A percentile compares a stretch with the other conserved stretches of the same genome.
phyloP scores from a whole-genome alignment of 2,888 invertebrate genomes.

The Crepidodera aurea region DNA sequence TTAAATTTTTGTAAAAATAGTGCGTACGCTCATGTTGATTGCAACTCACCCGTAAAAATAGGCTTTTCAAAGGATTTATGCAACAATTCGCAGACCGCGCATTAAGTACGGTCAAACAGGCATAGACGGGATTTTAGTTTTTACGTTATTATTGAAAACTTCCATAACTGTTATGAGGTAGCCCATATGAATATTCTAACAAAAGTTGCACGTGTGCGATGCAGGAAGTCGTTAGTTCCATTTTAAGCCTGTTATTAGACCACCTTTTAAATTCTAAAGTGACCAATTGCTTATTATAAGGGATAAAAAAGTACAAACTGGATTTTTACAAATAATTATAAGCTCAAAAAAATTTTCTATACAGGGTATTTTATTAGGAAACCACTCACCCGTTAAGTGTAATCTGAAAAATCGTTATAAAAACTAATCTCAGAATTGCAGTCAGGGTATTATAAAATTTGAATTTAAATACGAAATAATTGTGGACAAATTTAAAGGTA shows the following conservation, averaged over 20 bases:
- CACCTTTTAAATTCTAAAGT: conserved; percentile 16
- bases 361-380: too few species aligned
- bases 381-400: too few species aligned
- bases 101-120: conserved; percentile 29
- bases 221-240: conserved; percentile 24
- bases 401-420: too few species aligned
- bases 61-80: conserved; percentile 23
- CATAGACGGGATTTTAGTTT: conserved; percentile 23
- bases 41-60: conserved; percentile 38
- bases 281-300: conserved; percentile 3
- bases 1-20: too few species aligned
- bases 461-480: too few species aligned
- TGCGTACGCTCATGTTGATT: conserved; percentile 24
- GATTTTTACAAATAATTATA: background rate
- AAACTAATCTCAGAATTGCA: too few species aligned
- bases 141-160: conserved; percentile 32
- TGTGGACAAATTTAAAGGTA: too few species aligned
- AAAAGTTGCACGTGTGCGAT: conserved; percentile 21
- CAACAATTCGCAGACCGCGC: conserved; percentile 15
- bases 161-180: conserved; percentile 8
- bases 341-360: background rate
- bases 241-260: conserved; percentile 15
- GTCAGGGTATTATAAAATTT: too few species aligned
- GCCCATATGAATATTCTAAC: conserved; percentile 26
- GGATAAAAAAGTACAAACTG: background rate